A percentile compares a stretch with the other conserved stretches of the same genome.
Evolutionary conservation across 2,797 vertebrate genomes (phyloP).

Genomic region (Geotrypetes seraphini): DNA sequence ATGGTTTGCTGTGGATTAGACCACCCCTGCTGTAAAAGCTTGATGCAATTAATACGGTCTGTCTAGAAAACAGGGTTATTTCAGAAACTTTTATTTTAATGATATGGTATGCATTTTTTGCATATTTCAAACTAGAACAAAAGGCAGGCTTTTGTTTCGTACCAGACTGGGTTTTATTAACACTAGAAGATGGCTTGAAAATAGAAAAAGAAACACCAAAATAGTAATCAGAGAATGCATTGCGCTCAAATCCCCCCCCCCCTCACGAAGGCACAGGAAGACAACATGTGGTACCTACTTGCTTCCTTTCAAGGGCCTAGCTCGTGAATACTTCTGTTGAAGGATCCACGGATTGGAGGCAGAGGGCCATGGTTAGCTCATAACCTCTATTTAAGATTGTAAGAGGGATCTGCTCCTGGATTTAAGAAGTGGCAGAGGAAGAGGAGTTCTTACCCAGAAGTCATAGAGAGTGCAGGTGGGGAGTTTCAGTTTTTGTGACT

Average conservation of each 20-base stretch:
- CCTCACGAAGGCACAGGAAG: background rate
- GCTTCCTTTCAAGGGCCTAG: too few relatives aligned
- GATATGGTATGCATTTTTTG: conserved; percentile 45
- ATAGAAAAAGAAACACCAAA: too few relatives aligned
- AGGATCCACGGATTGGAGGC: too few relatives aligned
- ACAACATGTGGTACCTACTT: too few relatives aligned
- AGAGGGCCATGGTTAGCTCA: too few relatives aligned
- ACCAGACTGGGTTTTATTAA: conserved; percentile 50
- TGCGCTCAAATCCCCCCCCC: conserved; percentile 9
- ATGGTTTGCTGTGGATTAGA: conserved; percentile 28
- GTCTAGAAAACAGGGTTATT: conserved; percentile 55
- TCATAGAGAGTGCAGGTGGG: too few relatives aligned
- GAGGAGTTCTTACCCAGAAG: too few relatives aligned
- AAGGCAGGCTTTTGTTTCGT: conserved; percentile 39
- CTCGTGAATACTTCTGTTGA: conserved; percentile 1
- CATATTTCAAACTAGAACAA: conserved; percentile 42
- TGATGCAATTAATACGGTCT: conserved; percentile 52
- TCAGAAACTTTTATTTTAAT: conserved; percentile 56
- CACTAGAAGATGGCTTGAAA: conserved; percentile 25
- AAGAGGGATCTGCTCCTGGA: too few relatives aligned
- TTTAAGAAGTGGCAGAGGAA: too few relatives aligned
- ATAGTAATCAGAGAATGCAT: conserved; percentile 23
- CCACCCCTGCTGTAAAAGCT: conserved; percentile 45
- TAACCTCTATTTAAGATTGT: too few relatives aligned
- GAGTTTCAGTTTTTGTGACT: too few relatives aligned